A percentile compares a stretch with the other conserved stretches of the same genome.
Conservation (phyloP, 2,113 vertebrate genomes). For the Etheostoma spectabile region DNA sequence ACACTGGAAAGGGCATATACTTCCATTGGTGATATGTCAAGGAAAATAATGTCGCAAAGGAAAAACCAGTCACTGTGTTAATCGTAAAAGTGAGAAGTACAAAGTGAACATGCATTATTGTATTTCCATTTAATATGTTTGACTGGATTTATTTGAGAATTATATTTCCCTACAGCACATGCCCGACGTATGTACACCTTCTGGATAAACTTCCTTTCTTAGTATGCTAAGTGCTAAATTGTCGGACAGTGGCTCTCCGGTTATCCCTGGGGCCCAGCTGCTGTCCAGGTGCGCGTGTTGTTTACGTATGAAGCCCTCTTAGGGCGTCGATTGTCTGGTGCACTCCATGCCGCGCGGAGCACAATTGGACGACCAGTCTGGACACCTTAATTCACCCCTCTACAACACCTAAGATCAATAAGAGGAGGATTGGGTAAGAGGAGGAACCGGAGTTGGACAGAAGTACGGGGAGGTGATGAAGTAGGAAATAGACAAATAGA, state of each 20-base stretch:
- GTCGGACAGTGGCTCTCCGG: slow-evolving; percentile 39
- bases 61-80: neutral
- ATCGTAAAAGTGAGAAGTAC: neutral
- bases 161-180: neutral
- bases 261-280: slow-evolving; percentile 45
- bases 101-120: too few relatives aligned
- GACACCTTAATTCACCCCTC: slow-evolving; percentile 82
- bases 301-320: slow-evolving; percentile 84
- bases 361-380: slow-evolving; percentile 81
- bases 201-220: slow-evolving; percentile 50
- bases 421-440: slow-evolving; percentile 44
- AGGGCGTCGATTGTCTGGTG: slow-evolving; percentile 73
- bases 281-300: slow-evolving; percentile 82
- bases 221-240: slow-evolving; percentile 47
- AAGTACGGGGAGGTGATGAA: slow-evolving; percentile 26
- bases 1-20: neutral
- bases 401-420: slow-evolving; percentile 83
- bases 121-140: neutral
- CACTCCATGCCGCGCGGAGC: slow-evolving; percentile 73
- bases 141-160: neutral
- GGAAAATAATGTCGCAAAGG: neutral
- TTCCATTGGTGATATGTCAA: neutral
- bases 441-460: slow-evolving; percentile 21
- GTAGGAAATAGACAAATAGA: neutral
- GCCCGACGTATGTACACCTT: neutral